Base-by-base conservation (phyloP, 1,140 invertebrate genomes). In the Atta colombica region DNA sequence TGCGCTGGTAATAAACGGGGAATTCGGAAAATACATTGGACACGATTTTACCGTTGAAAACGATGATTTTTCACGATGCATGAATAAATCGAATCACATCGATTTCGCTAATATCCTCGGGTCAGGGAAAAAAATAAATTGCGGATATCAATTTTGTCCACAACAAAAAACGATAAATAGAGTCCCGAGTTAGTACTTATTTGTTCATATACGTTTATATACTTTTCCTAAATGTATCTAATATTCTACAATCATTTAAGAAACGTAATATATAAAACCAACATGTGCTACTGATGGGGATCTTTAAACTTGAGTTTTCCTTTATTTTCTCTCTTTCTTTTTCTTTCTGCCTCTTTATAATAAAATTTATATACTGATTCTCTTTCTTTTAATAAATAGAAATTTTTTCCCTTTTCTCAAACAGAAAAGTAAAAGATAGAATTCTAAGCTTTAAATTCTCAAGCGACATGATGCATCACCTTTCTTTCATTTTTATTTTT, bases 31-130 rank as follows among this genome's bases (percentile, higher is more conserved):
- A 66, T 78, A 65, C 53, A 65, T 78, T n/a, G 39, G 5, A 25
- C 18, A 12, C 21, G 49, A 85, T 45, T 77, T 82, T 65, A 6
- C 4, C 16, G 1, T 12, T 3, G 25, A 80, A 61, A 49, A 51
- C 60, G 53, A 5, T 1, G n/a, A 31, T 39, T 69, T 69, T 69
- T 8, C 16, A 18, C 58, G 21, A 58, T 61, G 1, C 49, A 55
- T 45, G 14, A 84, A 87, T 49, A 85, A 87, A 85, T 77, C 53
- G 53, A 45, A n/a, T 63, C 18, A 18, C 51, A n/a, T 25, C 18
- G 3, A 58, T 65, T 28, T 72, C 39, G 39, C 25, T 74, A 71
- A 75, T 49, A 49, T 61, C 18, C 3, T 18, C 45, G 12, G n/a
- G 25, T 16, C 12, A 60, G 3, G 0, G 18, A 3, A 21, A 74